These are phyloP conservation scores for Halocynthia aurantium DNA, from an alignment of 23 tunicate genomes.

Conservation along the genomic window DNA sequence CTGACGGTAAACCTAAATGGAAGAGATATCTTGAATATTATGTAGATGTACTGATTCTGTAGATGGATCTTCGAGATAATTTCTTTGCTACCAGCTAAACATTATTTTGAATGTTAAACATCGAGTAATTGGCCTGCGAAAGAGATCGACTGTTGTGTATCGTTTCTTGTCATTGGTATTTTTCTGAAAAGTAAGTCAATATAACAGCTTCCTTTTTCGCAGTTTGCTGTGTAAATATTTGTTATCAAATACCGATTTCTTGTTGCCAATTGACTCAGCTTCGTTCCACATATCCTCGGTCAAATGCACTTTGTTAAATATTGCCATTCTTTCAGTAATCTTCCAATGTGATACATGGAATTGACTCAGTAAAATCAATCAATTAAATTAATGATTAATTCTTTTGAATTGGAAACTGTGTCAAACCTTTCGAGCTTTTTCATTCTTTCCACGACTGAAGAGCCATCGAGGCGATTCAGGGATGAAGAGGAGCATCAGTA, in stretches of 20 bases:
- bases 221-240: too few relatives aligned
- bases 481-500: background rate
- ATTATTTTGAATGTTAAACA: slow-evolving; percentile 28
- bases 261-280: slow-evolving; percentile 14
- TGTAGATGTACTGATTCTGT: background rate
- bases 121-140: slow-evolving; percentile 22
- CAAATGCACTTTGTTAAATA: slow-evolving; percentile 4
- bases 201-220: too few relatives aligned
- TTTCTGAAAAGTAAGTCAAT: too few relatives aligned
- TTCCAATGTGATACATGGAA: background rate
- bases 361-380: background rate
- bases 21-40: background rate
- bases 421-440: background rate
- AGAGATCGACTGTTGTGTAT: slow-evolving; percentile 27
- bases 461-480: slow-evolving; percentile 4
- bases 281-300: slow-evolving; percentile 24
- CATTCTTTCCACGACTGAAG: background rate
- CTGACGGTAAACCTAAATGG: slow-evolving; percentile 35
- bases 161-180: too few relatives aligned
- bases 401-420: background rate
- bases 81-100: slow-evolving; percentile 31
- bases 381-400: too few relatives aligned
- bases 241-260: background rate
- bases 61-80: background rate
- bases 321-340: background rate